Percentiles rank a stretch among this genome's conserved stretches.
Conservation (phyloP, 2,888 invertebrate genomes). For the Steinernema hermaphroditum region DNA sequence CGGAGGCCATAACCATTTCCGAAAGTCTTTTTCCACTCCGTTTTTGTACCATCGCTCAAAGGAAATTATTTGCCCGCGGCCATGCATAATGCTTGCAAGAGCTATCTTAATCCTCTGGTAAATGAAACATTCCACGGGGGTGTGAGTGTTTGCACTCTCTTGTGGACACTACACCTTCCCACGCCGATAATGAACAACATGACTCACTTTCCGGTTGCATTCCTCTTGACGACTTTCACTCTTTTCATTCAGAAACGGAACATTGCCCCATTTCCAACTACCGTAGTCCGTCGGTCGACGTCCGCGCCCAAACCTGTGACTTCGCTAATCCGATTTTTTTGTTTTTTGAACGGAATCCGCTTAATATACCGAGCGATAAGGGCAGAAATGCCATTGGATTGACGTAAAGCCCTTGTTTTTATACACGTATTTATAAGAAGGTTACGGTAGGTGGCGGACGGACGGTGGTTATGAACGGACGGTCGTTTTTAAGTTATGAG, state of each 20-base stretch:
- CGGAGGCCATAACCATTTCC: slow-evolving; percentile 6
- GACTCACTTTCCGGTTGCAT: neutral
- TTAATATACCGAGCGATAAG: neutral
- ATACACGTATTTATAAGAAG: neutral
- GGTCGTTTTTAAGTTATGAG: neutral
- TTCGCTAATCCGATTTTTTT: neutral
- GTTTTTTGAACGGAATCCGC: neutral
- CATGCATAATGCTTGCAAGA: too few relatives aligned
- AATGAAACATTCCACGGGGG: neutral
- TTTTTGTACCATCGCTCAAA: too few relatives aligned
- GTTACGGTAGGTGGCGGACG: neutral
- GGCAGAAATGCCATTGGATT: neutral
- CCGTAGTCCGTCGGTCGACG: neutral
- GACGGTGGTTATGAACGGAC: neutral
- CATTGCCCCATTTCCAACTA: neutral
- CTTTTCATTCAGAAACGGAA: neutral
- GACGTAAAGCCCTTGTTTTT: neutral
- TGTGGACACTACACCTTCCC: too few relatives aligned
- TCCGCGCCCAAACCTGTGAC: neutral
- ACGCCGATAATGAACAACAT: neutral
- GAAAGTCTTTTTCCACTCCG: neutral
- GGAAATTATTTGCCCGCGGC: too few relatives aligned
- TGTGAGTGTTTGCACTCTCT: too few relatives aligned
- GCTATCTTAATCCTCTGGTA: too few relatives aligned
- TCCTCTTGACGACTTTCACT: neutral